These are phyloP conservation scores for Trisateles emortualis DNA, from an alignment of 2,888 invertebrate genomes.

Conservation along the genomic window DNA sequence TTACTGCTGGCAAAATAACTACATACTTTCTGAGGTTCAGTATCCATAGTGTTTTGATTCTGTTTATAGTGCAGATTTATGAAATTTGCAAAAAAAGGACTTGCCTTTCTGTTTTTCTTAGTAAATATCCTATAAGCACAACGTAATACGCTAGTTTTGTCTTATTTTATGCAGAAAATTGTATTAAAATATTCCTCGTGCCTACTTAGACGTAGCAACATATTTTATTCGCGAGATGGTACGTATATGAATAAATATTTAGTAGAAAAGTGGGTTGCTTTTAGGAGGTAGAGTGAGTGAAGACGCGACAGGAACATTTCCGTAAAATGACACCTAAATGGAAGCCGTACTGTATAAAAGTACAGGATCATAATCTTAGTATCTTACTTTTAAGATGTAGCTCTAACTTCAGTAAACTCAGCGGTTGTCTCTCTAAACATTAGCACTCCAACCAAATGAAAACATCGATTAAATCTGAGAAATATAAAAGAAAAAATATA, in stretches of 20 bases:
- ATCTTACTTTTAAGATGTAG: conserved; percentile 40
- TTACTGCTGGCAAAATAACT: conserved; percentile 54
- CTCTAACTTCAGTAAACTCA: neutral
- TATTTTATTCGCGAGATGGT: conserved; percentile 36
- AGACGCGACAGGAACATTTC: conserved; percentile 39
- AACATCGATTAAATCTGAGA: neutral
- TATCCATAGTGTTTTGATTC: no score
- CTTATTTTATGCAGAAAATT: no score
- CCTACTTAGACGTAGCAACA: conserved; percentile 28
- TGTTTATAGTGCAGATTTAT: no score
- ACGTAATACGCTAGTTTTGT: no score
- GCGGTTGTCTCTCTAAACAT: neutral
- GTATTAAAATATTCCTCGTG: neutral
- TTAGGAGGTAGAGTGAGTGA: conserved; percentile 38
- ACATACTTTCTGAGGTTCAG: no score
- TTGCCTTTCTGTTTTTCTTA: no score
- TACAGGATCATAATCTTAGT: conserved; percentile 42
- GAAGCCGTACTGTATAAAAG: conserved; percentile 43
- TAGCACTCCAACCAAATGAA: neutral
- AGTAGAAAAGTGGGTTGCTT: conserved; percentile 42
- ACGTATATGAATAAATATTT: conserved; percentile 46
- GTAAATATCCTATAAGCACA: no score
- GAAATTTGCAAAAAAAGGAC: no score
- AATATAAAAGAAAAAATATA: neutral
- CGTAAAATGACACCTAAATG: conserved; percentile 45